Base-by-base conservation (phyloP, 2,797 vertebrate genomes). In the Poliocrania exsul region DNA sequence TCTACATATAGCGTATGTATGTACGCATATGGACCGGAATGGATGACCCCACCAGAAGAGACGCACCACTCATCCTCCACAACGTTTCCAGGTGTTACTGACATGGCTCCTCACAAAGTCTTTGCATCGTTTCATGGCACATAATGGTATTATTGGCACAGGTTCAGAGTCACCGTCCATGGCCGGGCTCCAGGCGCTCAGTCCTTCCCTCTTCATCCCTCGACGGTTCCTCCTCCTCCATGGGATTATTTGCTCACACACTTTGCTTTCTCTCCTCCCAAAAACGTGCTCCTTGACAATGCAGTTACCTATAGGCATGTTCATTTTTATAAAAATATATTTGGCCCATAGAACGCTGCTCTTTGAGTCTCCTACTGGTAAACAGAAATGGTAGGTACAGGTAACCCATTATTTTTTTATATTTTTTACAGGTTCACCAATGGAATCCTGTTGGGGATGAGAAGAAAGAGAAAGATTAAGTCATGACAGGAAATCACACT, bases 81-180 rank as follows among this genome's bases (percentile, higher is more conserved):
- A 51, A 71, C 53, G 50, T 72, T 82, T 90, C 95, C 54, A 83
- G 73, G 44, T 16, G 31, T 85, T 94, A 75, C 51, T 86, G 46
- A 66, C 97, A 91, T 60, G 78, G 93, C 96, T 96, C 69, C 92
- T 88, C 31, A 42, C 90, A 81, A 92, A 95, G 97, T 92, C 98
- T 97, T 96, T 96, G 94, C 97, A 97, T 98, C 98, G 94, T 98
- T 98, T 98, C 99, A 98, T 99, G 99, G 99, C 99, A 99, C 99
- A 99, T 99, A 99, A 98, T 98, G 99, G 99, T 99, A 98, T 99
- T 99, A 99, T 99, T 99, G 99, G 99, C 99, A 99, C 99, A 99
- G 99, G 99, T 99, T 99, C 99, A 97, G 98, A 98, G 98, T 98
- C 98, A 97, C 97, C 98, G 98, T 98, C 98, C 98, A 61, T 74